Base-by-base conservation (phyloP, 2,888 invertebrate genomes). In the Dasysyrphus tricinctus region DNA sequence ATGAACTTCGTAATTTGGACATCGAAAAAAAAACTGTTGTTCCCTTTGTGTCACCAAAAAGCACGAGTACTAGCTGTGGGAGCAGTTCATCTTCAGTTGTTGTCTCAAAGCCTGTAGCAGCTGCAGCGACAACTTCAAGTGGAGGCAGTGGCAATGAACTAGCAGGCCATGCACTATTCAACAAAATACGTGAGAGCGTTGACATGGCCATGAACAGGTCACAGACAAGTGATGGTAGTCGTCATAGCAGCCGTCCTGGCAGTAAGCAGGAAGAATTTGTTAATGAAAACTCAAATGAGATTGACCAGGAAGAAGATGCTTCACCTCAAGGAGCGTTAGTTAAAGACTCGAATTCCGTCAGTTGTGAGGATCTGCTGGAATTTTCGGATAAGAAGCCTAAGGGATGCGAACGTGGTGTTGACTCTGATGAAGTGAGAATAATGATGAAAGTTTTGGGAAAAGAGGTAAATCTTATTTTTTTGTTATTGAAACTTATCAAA, bases 391-490 rank as follows among this genome's bases (percentile, higher is more conserved):
- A 96, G 88, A 96, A 96, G 87, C 97, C 97, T 0, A 96, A 96
- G 89, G 97, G 97, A 0, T 94, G 96, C 56, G 96, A 97, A 63
- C 94, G 96, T 6, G 97, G 97, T 14, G 95, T 96, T 14, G 97
- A 97, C 91, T 97, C 97, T 0, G 98, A 98, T 91, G 98, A 98
- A 94, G 97, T 98, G 51, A 94, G 98, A 88, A 96, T 98, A 51
- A 97, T 98, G 97, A 94, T 95, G 89, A 98, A 97, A 93, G 97
- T 98, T 24, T 94, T 98, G 59, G 95, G 96, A 85, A 93, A 95
- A 89, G 94, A 95, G 93, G 96, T 96, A 90, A 93, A 93, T 92
- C 8, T 7, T 44, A n/a, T 14, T n/a, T n/a, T 47, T 47, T 47
- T 44, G n/a, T 44, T 44, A 4, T 42, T 39, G 37, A 39, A 39